Evolutionary conservation across 2,113 vertebrate genomes (phyloP), one percentile per base, ranked within the genome.

Genomic region (Bucco capensis): DNA sequence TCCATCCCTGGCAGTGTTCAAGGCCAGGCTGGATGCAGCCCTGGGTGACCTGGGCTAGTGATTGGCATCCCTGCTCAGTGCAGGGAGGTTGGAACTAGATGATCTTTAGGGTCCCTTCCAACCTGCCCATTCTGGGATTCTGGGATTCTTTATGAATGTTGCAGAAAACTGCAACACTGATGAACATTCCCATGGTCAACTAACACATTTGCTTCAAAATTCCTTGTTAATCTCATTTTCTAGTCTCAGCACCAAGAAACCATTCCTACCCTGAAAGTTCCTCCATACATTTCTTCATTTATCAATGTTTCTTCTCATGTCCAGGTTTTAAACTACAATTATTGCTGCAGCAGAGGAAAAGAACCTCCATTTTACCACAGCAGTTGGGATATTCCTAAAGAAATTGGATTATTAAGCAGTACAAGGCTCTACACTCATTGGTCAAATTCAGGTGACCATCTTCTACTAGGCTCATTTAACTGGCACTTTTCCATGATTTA

Each of bases 401-500:
- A 42, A 81, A 54, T 16, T 17, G 22, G 8, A 51, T 89, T 62
- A 27, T 61, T 56, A 72, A 75, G 19, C 27, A 76, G 30, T 11
- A 85, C 25, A 19, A 60, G 31, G 40, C 24, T 71, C 21, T 49
- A 40, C 19, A 31, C 12, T 33, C 51, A 53, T 5, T 16, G 49
- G 33, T 23, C 21, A 47, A 85, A 75, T 19, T 51, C 35, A 60
- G 38, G 40, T 14, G 16, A 22, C 8, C 17, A 24, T 74, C 75
- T 71, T 67, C 42, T 58, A 8, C 62, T 56, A 28, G 23, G 46
- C 21, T 33, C 21, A 51, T 47, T 70, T 53, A n/a, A 57, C 37
- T 15, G 30, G 31, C 6, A 22, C 9, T 53, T 51, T 35, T 19
- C 25, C 0, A 0, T 11, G 44, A 61, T 23, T 75, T 71, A 30